A percentile compares a stretch with the other conserved stretches of the same genome.
These are phyloP conservation scores for Leptodactylus fuscus DNA, from an alignment of 2,113 vertebrate genomes.

Conservation along the genomic window DNA sequence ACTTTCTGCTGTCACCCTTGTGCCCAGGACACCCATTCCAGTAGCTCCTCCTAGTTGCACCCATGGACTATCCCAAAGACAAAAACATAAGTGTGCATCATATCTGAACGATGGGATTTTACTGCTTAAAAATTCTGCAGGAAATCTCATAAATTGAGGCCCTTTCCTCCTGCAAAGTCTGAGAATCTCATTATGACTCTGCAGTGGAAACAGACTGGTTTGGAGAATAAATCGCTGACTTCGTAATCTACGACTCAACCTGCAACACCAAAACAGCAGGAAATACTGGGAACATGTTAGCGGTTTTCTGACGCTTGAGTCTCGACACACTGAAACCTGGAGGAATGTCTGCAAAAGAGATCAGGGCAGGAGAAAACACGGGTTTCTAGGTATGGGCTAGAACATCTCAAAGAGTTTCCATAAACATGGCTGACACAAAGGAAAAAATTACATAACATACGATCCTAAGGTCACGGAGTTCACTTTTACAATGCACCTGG, in stretches of 20 bases:
- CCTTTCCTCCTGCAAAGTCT: constrained; percentile 72
- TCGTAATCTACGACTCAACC: constrained; percentile 72
- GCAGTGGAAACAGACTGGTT: constrained; percentile 70
- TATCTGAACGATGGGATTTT: no score
- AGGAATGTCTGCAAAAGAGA: constrained; percentile 26
- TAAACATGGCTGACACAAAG: background rate
- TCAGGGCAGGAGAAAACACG: background rate
- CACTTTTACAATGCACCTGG: background rate
- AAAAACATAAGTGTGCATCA: no score
- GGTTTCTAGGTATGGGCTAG: background rate
- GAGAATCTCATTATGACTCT: constrained; percentile 76
- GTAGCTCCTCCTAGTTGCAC: no score
- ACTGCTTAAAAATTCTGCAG: constrained; percentile 66
- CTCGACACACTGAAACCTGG: background rate
- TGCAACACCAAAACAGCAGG: constrained; percentile 11
- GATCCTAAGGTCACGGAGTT: background rate
- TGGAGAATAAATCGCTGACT: constrained; percentile 77
- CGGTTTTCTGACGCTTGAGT: background rate
- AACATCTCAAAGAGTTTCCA: background rate
- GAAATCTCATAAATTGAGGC: constrained; percentile 77
- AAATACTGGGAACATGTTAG: background rate
- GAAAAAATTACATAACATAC: background rate
- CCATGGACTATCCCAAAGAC: no score
- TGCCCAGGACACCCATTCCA: no score
- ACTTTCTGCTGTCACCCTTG: no score